A percentile compares a stretch with the other conserved stretches of the same genome.
Conservation (phyloP, 2,888 invertebrate species). For the Brachyptera putata region DNA sequence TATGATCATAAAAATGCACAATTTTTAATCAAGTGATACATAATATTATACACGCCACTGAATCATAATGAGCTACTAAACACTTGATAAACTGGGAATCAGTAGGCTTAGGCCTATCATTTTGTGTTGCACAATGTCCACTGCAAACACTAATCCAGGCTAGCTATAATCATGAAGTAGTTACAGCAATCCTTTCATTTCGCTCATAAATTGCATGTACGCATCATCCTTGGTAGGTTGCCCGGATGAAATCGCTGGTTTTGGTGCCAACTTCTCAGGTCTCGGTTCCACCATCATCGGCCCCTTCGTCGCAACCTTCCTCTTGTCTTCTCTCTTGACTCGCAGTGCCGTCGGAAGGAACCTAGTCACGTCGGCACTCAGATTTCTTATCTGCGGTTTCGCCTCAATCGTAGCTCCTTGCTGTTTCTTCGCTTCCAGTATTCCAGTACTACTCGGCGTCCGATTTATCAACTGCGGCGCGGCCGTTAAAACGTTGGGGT, state of each 20-base stretch:
- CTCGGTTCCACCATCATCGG: conserved; percentile 27
- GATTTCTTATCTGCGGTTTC: conserved; percentile 92
- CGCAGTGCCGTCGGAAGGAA: conserved; percentile 92
- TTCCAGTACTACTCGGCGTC: conserved; percentile 53
- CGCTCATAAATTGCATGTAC: conserved; percentile 97
- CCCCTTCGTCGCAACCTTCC: conserved; percentile 40
- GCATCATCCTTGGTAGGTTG: conserved; percentile 91
- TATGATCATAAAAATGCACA: no score
- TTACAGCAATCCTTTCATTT: conserved; percentile 92
- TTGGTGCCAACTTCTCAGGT: conserved; percentile 29
- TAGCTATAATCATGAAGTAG: no score
- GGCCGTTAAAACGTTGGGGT: conserved; percentile 72
- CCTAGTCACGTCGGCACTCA: conserved; percentile 90
- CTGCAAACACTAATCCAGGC: no score
- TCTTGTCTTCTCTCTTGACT: conserved; percentile 81
- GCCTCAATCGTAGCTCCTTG: conserved; percentile 80
- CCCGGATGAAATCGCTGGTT: conserved; percentile 44
- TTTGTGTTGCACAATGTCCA: no score
- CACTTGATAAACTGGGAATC: no score
- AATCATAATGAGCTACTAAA: no score
- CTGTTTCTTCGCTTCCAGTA: conserved; percentile 46
- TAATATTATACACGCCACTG: no score
- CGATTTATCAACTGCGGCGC: conserved; percentile 77
- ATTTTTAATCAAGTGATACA: no score
- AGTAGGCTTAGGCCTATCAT: no score